These are phyloP conservation scores for Porites evermanni DNA, from an alignment of 92 coral and sea anemone genomes.

Conservation along the genomic window DNA sequence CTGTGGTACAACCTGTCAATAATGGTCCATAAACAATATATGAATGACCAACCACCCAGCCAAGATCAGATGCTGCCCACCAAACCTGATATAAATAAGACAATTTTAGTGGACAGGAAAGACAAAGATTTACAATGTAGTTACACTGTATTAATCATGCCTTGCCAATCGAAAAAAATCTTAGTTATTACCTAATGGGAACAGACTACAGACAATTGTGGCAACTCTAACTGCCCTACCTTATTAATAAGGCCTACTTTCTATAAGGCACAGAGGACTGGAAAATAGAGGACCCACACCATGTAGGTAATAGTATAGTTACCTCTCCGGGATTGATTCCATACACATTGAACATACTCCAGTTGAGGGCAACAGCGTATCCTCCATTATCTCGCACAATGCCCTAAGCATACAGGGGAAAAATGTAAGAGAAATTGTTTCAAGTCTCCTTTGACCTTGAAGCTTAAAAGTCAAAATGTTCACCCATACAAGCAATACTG, in stretches of 20 bases:
- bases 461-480: too few relatives aligned
- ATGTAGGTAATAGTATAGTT: background rate
- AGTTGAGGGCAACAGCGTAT: conserved; percentile 94
- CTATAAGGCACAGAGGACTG: too few relatives aligned
- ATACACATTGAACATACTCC: conserved; percentile 94
- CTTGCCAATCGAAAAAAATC: background rate
- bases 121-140: background rate
- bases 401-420: conserved; percentile 58
- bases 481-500: too few relatives aligned
- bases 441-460: too few relatives aligned
- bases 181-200: too few relatives aligned
- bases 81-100: conserved; percentile 69
- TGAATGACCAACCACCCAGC: conserved; percentile 99
- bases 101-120: background rate
- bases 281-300: too few relatives aligned
- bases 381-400: conserved; percentile 96
- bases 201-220: too few relatives aligned
- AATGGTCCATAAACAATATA: conserved; percentile 96
- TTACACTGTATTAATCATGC: background rate
- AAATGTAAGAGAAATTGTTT: too few relatives aligned
- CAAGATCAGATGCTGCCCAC: conserved; percentile 99
- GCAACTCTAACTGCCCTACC: too few relatives aligned
- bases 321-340: conserved; percentile 98
- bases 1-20: conserved; percentile 88
- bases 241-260: background rate